Percentiles rank a stretch among this genome's conserved stretches.
phyloP scores from a whole-genome alignment of 2,797 vertebrate species.

The Distichodus sexfasciatus region DNA sequence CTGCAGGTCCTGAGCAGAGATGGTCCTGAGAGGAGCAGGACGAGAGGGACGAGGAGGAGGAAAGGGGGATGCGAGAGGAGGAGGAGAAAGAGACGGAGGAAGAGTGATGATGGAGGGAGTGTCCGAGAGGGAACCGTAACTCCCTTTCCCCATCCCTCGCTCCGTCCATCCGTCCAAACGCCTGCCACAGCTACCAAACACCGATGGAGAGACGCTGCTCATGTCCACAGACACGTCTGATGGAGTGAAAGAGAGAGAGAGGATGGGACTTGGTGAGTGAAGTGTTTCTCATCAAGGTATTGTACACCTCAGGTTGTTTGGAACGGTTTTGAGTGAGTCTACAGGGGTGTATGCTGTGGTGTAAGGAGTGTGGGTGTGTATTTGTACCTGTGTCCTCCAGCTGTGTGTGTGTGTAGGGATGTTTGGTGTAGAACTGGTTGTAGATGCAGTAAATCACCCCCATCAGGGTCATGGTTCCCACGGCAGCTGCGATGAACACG shows the following conservation, averaged over 20 bases:
- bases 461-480: slow-evolving; percentile 72
- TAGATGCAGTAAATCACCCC: slow-evolving; percentile 78
- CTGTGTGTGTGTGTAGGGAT: slow-evolving; percentile 36
- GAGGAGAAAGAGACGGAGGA: slow-evolving; percentile 76
- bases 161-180: slow-evolving; percentile 34
- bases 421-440: slow-evolving; percentile 72
- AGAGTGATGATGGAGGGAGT: slow-evolving; percentile 82
- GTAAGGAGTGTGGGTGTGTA: background rate
- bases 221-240: slow-evolving; percentile 66
- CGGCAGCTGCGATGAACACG: slow-evolving; percentile 71
- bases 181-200: slow-evolving; percentile 55
- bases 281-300: too few species aligned
- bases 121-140: slow-evolving; percentile 76
- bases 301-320: too few species aligned
- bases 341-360: too few species aligned
- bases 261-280: background rate
- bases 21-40: slow-evolving; percentile 68
- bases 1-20: slow-evolving; percentile 76
- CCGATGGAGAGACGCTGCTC: slow-evolving; percentile 59
- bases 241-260: background rate
- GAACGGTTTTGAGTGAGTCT: too few species aligned
- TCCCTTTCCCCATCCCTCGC: slow-evolving; percentile 56
- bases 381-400: slow-evolving; percentile 34
- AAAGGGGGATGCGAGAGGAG: slow-evolving; percentile 70
- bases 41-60: slow-evolving; percentile 72